phyloP scores from a whole-genome alignment of 1,140 invertebrate species.

The Pantala flavescens region DNA sequence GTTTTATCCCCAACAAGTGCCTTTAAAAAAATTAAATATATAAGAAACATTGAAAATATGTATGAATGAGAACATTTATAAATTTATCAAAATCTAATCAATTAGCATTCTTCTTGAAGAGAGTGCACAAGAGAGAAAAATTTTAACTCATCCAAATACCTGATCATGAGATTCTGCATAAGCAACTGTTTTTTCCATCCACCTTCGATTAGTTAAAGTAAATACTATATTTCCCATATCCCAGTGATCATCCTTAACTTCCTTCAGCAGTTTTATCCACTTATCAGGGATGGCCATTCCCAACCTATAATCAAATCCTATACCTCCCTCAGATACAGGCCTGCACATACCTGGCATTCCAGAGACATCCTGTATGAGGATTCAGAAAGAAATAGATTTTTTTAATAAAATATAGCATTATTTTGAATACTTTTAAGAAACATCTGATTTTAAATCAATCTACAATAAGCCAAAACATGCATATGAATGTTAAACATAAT shows the following conservation, averaged over 20 bases:
- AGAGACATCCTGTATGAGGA: slow-evolving; percentile 73
- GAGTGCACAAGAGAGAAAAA: too few species aligned
- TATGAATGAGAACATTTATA: too few species aligned
- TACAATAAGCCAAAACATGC: too few species aligned
- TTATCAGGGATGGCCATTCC: slow-evolving; percentile 98
- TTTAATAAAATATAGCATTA: not conserved
- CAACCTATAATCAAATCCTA: slow-evolving; percentile 94
- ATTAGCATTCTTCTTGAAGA: too few species aligned
- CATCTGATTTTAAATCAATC: too few species aligned
- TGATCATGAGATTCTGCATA: slow-evolving; percentile 98
- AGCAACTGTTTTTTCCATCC: slow-evolving; percentile 90
- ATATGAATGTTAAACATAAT: too few species aligned
- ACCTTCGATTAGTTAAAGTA: slow-evolving; percentile 89
- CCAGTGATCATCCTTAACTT: slow-evolving; percentile 87
- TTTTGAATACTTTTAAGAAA: too few species aligned
- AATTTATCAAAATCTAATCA: too few species aligned
- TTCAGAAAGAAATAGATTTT: slow-evolving; percentile 11
- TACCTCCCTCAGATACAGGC: slow-evolving; percentile 83
- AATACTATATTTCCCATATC: slow-evolving; percentile 84
- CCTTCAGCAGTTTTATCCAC: slow-evolving; percentile 93
- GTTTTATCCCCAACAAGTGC: slow-evolving; percentile 98
- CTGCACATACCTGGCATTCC: slow-evolving; percentile 96
- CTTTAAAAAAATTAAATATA: slow-evolving; percentile 31
- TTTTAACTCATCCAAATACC: slow-evolving; percentile 30
- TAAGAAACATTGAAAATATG: not conserved